Percentiles rank a stretch among this genome's conserved stretches.
These are phyloP conservation scores for Bombus waltoni DNA, from an alignment of 1,140 invertebrate species.

Conservation along the genomic window DNA sequence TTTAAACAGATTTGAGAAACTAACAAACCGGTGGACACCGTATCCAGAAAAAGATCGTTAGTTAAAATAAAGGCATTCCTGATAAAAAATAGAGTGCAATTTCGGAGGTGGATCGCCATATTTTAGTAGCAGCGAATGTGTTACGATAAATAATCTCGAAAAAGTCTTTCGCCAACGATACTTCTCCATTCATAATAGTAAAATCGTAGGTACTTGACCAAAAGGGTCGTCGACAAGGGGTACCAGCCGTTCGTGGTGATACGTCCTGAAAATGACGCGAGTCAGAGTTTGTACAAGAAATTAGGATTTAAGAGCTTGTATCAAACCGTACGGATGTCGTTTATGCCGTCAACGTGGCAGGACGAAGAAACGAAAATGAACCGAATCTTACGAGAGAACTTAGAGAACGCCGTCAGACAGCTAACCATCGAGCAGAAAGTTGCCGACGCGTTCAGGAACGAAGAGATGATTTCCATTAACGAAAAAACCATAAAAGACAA, in stretches of 20 bases:
- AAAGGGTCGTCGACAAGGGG: slow-evolving; percentile 88
- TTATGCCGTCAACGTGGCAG: slow-evolving; percentile 84
- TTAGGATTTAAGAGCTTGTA: slow-evolving; percentile 90
- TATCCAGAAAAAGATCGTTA: too few relatives aligned
- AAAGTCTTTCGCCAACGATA: neutral
- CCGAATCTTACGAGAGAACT: slow-evolving; percentile 70
- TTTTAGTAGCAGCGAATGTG: neutral
- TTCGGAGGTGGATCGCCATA: neutral
- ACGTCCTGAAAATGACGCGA: slow-evolving; percentile 92
- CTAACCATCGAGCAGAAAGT: slow-evolving; percentile 74
- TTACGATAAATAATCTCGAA: too few relatives aligned
- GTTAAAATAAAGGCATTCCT: neutral
- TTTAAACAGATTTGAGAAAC: too few relatives aligned
- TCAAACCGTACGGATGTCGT: slow-evolving; percentile 89
- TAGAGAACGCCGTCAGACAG: slow-evolving; percentile 76
- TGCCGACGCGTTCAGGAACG: slow-evolving; percentile 67
- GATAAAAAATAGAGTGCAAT: neutral
- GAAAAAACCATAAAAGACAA: slow-evolving; percentile 19
- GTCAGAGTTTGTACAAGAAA: slow-evolving; percentile 90
- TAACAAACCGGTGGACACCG: too few relatives aligned
- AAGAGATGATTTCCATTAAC: slow-evolving; percentile 55
- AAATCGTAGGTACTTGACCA: slow-evolving; percentile 83
- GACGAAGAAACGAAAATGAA: slow-evolving; percentile 66
- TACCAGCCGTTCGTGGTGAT: slow-evolving; percentile 93
- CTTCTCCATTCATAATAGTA: neutral